Conservation (phyloP, 2,797 vertebrate genomes). For the Falco biarmicus region DNA sequence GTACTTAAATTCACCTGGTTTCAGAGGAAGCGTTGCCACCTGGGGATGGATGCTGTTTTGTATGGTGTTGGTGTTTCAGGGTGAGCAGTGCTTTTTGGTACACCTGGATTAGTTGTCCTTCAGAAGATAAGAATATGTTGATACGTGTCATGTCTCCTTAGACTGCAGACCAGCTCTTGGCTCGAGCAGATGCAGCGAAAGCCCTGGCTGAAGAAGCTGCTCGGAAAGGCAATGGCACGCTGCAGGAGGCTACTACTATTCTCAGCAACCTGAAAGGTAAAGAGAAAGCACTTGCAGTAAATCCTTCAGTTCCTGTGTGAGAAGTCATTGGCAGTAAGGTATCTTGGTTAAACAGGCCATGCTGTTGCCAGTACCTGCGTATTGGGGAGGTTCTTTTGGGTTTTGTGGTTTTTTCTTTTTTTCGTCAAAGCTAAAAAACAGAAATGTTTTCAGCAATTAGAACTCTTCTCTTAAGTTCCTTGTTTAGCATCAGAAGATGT, state of each 20-base stretch:
- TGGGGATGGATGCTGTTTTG: background rate
- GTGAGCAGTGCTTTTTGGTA: background rate
- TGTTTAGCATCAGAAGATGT: background rate
- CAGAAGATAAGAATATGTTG: background rate
- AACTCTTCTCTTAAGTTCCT: background rate
- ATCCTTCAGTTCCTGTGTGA: background rate
- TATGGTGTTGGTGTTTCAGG: background rate
- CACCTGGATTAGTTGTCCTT: background rate
- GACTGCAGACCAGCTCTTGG: conserved; percentile 96
- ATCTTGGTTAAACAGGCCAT: background rate
- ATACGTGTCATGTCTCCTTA: conserved; percentile 57
- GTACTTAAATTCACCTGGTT: background rate
- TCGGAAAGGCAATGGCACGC: conserved; percentile 88
- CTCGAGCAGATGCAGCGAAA: conserved; percentile 94
- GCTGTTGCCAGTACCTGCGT: background rate
- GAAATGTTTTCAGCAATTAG: background rate
- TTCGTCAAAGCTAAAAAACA: background rate
- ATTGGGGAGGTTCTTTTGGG: background rate
- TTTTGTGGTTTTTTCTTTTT: background rate
- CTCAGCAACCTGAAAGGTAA: conserved; percentile 91
- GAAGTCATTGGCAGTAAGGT: too few relatives aligned
- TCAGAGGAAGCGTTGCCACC: background rate
- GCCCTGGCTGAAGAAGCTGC: conserved; percentile 94
- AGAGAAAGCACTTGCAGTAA: background rate
- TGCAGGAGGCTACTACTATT: conserved; percentile 90